Evolutionary conservation across 2,797 vertebrate genomes (phyloP).

Genomic region (Microctenopoma lineatum): DNA sequence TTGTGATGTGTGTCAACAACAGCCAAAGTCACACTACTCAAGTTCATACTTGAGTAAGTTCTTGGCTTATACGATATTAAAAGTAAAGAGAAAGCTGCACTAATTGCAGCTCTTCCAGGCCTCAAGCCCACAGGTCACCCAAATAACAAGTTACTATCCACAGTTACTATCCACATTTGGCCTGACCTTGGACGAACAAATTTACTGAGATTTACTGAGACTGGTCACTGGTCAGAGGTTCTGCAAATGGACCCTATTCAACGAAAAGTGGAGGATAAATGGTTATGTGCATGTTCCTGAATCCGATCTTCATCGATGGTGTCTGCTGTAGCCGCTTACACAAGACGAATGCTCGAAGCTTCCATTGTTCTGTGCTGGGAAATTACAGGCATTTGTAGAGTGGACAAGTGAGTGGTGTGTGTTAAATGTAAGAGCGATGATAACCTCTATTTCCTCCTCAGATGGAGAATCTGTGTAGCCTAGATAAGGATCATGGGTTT

Average conservation of each 20-base stretch:
- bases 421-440: slow-evolving; percentile 50
- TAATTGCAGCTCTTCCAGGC: slow-evolving; percentile 58
- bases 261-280: slow-evolving; percentile 6
- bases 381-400: slow-evolving; percentile 45
- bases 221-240: background rate
- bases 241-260: slow-evolving; percentile 1
- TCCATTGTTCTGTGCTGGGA: slow-evolving; percentile 42
- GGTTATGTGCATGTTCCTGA: background rate
- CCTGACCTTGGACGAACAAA: slow-evolving; percentile 47
- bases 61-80: slow-evolving; percentile 40
- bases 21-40: slow-evolving; percentile 26
- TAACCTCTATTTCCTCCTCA: slow-evolving; percentile 37
- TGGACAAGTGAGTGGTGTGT: slow-evolving; percentile 35
- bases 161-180: slow-evolving; percentile 63
- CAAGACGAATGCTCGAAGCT: slow-evolving; percentile 5
- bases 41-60: slow-evolving; percentile 29
- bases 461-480: slow-evolving; percentile 47
- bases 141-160: slow-evolving; percentile 57
- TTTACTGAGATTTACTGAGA: slow-evolving; percentile 18
- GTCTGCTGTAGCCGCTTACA: slow-evolving; percentile 8
- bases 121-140: slow-evolving; percentile 52
- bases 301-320: slow-evolving; percentile 34
- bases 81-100: slow-evolving; percentile 44
- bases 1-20: background rate
- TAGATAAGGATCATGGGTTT: slow-evolving; percentile 68